Evolutionary conservation across 2,113 vertebrate species (phyloP).

Genomic region (Chinchilla lanigera): DNA sequence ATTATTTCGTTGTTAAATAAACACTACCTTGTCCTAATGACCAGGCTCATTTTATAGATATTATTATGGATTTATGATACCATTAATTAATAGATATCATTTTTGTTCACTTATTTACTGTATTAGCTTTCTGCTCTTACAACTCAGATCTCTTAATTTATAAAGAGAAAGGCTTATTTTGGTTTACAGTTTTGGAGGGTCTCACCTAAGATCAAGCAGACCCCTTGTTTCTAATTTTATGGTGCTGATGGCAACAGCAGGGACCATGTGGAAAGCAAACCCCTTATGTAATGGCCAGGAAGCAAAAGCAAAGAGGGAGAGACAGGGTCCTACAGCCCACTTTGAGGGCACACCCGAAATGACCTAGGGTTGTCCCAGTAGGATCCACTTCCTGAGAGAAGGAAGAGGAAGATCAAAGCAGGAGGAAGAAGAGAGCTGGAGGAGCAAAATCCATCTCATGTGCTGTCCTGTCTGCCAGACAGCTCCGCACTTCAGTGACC

Average conservation of each 20-base stretch:
- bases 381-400: neutral
- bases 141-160: neutral
- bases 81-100: neutral
- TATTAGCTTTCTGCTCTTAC: neutral
- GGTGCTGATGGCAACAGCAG: too few relatives aligned
- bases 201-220: neutral
- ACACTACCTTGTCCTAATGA: neutral
- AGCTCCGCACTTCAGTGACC: neutral
- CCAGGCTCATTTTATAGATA: neutral
- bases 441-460: neutral
- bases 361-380: neutral
- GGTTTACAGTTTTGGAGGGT: neutral
- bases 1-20: neutral
- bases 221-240: neutral
- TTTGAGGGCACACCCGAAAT: neutral
- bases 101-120: neutral
- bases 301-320: neutral
- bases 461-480: neutral
- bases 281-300: too few relatives aligned
- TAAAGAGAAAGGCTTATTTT: neutral
- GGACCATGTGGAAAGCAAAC: neutral
- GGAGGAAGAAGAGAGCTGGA: neutral
- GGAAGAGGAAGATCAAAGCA: neutral
- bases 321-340: too few relatives aligned
- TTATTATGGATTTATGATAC: neutral